Evolutionary conservation across 2,888 invertebrate species (phyloP).

Genomic region (Epistrophella euchroma): DNA sequence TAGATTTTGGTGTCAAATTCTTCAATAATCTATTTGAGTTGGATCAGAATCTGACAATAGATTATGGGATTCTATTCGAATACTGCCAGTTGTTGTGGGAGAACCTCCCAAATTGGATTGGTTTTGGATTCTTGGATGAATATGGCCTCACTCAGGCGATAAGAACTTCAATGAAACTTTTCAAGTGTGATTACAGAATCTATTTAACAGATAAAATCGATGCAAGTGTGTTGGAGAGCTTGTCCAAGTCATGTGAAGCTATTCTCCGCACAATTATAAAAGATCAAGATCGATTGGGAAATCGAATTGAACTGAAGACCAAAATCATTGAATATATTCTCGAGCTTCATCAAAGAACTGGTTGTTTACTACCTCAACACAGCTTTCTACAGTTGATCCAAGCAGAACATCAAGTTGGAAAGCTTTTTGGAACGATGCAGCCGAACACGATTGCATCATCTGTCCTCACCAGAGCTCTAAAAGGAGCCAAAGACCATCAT

Average conservation of each 20-base stretch:
- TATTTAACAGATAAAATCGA: constrained; percentile 39
- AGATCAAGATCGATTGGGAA: constrained; percentile 11
- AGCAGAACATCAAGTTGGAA: constrained; percentile 22
- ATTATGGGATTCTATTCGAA: constrained; percentile 54
- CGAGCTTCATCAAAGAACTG: constrained; percentile 42
- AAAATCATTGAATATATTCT: constrained; percentile 38
- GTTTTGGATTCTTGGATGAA: constrained; percentile 38
- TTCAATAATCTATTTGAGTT: constrained; percentile 47
- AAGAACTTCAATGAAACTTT: constrained; percentile 27
- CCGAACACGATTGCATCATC: neutral
- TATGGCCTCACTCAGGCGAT: constrained; percentile 22
- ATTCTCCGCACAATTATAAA: constrained; percentile 30
- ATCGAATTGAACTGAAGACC: constrained; percentile 33
- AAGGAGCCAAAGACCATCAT: neutral
- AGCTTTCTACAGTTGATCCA: constrained; percentile 10
- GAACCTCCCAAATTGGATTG: constrained; percentile 55
- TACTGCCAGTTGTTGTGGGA: constrained; percentile 62
- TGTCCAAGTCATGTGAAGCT: constrained; percentile 43
- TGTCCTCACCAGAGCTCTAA: constrained; percentile 32
- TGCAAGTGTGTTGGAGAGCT: neutral
- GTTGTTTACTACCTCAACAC: neutral
- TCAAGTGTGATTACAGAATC: constrained; percentile 44
- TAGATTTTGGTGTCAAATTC: constrained; percentile 50
- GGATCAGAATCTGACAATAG: neutral
- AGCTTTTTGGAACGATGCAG: constrained; percentile 18